These are phyloP conservation scores for Varecia variegata DNA, from an alignment of 2,797 vertebrate species.

Conservation along the genomic window DNA sequence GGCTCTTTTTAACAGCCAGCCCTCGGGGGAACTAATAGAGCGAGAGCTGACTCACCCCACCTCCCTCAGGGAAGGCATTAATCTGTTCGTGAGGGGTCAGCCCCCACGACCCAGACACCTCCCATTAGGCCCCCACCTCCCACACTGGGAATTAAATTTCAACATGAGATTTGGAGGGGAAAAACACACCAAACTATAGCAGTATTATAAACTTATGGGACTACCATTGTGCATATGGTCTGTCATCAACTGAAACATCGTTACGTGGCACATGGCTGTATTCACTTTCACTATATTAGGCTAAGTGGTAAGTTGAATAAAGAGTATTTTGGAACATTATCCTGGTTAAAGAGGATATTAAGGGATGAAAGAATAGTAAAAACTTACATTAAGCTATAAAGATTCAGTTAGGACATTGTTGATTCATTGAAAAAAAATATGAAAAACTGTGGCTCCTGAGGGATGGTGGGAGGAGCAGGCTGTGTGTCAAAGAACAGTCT, in stretches of 20 bases:
- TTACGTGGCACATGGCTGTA: not conserved
- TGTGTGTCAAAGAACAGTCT: not conserved
- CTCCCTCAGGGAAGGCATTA: too few species aligned
- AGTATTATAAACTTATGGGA: not conserved
- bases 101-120: too few species aligned
- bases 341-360: not conserved
- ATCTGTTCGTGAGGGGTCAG: too few species aligned
- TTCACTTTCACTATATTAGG: not conserved
- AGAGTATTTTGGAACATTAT: not conserved
- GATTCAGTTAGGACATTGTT: not conserved
- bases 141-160: too few species aligned
- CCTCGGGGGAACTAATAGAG: too few species aligned
- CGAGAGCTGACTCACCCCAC: too few species aligned
- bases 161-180: too few species aligned
- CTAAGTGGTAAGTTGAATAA: not conserved
- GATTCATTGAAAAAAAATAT: not conserved
- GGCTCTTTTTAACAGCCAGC: too few species aligned
- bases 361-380: conserved; percentile 14
- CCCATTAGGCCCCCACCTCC: too few species aligned
- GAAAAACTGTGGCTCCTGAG: not conserved
- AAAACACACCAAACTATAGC: too few species aligned
- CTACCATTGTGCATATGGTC: not conserved
- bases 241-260: not conserved
- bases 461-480: not conserved
- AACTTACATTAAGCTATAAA: not conserved